Base-by-base conservation (phyloP, 2,888 invertebrate genomes). In the Lepidochitona cinerea region DNA sequence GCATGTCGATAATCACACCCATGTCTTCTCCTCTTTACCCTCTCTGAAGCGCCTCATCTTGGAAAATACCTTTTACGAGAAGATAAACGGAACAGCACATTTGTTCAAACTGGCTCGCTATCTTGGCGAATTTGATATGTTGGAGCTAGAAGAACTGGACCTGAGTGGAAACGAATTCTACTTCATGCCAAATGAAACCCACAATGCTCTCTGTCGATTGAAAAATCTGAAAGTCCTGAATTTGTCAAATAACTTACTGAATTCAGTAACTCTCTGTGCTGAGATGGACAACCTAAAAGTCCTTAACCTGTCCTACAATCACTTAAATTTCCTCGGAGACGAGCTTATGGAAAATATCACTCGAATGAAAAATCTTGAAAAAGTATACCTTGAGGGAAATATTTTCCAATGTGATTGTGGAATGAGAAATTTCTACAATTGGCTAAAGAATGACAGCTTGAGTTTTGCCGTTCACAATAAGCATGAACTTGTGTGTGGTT, bases 361-460 rank as follows among this genome's bases (percentile, higher is more conserved):
- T 41, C 64, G 67, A 6, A 35, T 80, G 41, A 54, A 53, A 6
- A 64, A 68, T n/a, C 29, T 80, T n/a, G 65, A 71, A 33, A 33
- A 72, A 0, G 69, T 83, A 0, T 64, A 78, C 35, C 69, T 83
- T 4, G 65, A 75, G 32, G 49, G 78, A 14, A 83, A 84, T 35
- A 73, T 72, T 37, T 84, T 75, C 71, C 49, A 66, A 1, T 84
- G 84, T 75, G 82, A 82, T 59, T 84, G 84, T 71, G 68, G 75
- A 1, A 66, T 84, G 9, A 41, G 73, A 18, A 76, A 76, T 9
- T 80, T 83, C 37, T 75, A 79, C 71, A 68, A 76, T 35, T 84
- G 83, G 83, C 33, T 84, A 9, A 77, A 70, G 1, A 71, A 59
- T 59, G 59, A 29, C 14, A 59, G 29, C 29, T 12, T 26, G 12